Evolutionary conservation across 2,797 vertebrate genomes (phyloP).

Genomic region (Apogon talboti): DNA sequence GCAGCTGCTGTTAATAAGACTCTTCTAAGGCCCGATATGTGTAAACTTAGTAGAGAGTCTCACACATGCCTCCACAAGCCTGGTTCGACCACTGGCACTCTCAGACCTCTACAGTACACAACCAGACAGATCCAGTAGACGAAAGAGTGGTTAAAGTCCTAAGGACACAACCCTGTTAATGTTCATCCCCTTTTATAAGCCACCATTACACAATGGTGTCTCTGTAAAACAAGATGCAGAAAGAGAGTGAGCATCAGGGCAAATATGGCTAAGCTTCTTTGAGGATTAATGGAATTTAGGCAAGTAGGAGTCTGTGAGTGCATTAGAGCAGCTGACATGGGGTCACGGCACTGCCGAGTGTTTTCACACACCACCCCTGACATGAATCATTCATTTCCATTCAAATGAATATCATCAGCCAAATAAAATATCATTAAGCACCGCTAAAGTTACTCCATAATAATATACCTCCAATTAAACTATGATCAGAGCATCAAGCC

Average conservation of each 20-base stretch:
- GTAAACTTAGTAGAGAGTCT: slow-evolving; percentile 55
- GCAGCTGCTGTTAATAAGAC: slow-evolving; percentile 78
- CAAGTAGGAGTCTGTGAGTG: slow-evolving; percentile 77
- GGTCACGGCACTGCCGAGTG: slow-evolving; percentile 70
- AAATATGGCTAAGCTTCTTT: slow-evolving; percentile 80
- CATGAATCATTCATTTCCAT: slow-evolving; percentile 79
- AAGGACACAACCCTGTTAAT: slow-evolving; percentile 66
- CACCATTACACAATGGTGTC: slow-evolving; percentile 77
- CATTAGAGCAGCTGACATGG: slow-evolving; percentile 72
- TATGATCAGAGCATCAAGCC: slow-evolving; percentile 82
- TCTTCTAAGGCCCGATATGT: slow-evolving; percentile 49
- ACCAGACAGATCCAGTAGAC: slow-evolving; percentile 50
- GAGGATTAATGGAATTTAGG: slow-evolving; percentile 83
- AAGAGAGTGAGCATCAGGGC: slow-evolving; percentile 70
- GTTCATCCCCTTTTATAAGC: slow-evolving; percentile 70
- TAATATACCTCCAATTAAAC: slow-evolving; percentile 85
- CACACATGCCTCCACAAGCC: slow-evolving; percentile 46
- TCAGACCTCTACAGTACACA: slow-evolving; percentile 30
- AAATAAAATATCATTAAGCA: slow-evolving; percentile 71
- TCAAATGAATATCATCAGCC: slow-evolving; percentile 77
- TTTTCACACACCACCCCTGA: slow-evolving; percentile 70
- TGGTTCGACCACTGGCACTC: slow-evolving; percentile 54
- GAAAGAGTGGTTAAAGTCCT: slow-evolving; percentile 51
- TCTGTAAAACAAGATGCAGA: slow-evolving; percentile 79
- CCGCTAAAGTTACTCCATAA: slow-evolving; percentile 73